A percentile compares a stretch with the other conserved stretches of the same genome.
These are phyloP conservation scores for Scolanthus callimorphus DNA, from an alignment of 92 coral and sea anemone genomes.

Conservation along the genomic window DNA sequence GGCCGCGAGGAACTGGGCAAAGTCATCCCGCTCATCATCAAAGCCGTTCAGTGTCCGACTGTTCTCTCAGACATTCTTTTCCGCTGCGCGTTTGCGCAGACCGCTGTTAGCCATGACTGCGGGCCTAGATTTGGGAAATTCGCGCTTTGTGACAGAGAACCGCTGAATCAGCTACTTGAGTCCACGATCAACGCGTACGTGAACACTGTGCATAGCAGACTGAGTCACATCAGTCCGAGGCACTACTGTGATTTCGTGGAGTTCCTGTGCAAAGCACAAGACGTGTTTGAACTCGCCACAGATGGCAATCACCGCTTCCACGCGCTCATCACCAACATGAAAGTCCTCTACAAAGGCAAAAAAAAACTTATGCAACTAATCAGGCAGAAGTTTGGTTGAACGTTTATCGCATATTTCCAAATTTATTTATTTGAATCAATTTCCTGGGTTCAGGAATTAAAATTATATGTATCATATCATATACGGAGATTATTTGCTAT, in stretches of 20 bases:
- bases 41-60: conserved; percentile 96
- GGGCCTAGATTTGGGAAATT: conserved; percentile 36
- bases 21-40: conserved; percentile 80
- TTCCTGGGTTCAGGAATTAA: conserved; percentile 3
- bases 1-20: conserved; percentile 87
- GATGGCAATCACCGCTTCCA: conserved; percentile 85
- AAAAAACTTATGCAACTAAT: conserved; percentile 90
- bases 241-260: conserved; percentile 89
- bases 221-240: conserved; percentile 93
- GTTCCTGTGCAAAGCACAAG: conserved; percentile 87
- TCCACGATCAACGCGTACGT: conserved; percentile 95
- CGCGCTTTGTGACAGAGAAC: conserved; percentile 71
- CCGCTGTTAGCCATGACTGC: conserved; percentile 31
- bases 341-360: conserved; percentile 90
- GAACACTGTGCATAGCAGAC: conserved; percentile 86
- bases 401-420: not conserved
- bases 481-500: no score
- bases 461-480: not conserved
- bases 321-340: conserved; percentile 95
- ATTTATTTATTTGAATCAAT: not conserved
- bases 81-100: conserved; percentile 84
- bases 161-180: conserved; percentile 83
- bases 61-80: conserved; percentile 95
- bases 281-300: conserved; percentile 84
- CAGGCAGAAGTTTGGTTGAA: conserved; percentile 80